Evolutionary conservation across 2,888 invertebrate species (phyloP), one percentile per base, ranked within the genome.

Genomic region (Eupithecia insigniata): DNA sequence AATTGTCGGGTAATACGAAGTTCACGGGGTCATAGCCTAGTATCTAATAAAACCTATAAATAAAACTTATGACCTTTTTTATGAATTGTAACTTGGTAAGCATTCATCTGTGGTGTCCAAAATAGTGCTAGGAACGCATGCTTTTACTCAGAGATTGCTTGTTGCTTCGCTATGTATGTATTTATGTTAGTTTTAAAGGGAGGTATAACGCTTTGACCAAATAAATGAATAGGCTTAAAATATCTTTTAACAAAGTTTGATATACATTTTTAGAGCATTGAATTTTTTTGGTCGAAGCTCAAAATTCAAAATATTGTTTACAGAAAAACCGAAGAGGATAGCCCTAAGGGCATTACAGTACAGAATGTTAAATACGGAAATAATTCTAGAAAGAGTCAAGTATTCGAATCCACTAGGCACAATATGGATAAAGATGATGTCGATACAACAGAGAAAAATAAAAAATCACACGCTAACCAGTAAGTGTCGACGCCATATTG

Each of bases 361-460:
- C 92, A 90, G 88, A 92, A 87, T 84, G 87, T 90, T 81, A 90
- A 92, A 90, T 92, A 92, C 79, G 92, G 91, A 74, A 90, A 86
- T 87, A 90, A 85, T 85, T 91, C 92, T 84, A 90, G 95, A 87
- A 95, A 96, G 91, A 95, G 95, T 81, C 94, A 96, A 84, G 95
- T 96, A 78, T 97, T 97, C 84, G 97, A 96, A 89, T 95, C 96
- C 72, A 96, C 96, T 75, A 90, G 96, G 83, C 96, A 95, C 92
- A 96, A 96, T 70, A 96, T 96, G 76, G 97, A 97, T 79, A 95
- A 96, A 83, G 97, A 97, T 83, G 97, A 97, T 89, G 95, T 96
- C 86, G 97, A 97, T 67, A 95, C 96, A 39, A 96, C 95, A 79
- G 96, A 96, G 79, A 96, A 96, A 93, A 90, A 85, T 89, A 93